Evolutionary conservation across 2,113 vertebrate species (phyloP).

Genomic region (Microcebus tavaratra): DNA sequence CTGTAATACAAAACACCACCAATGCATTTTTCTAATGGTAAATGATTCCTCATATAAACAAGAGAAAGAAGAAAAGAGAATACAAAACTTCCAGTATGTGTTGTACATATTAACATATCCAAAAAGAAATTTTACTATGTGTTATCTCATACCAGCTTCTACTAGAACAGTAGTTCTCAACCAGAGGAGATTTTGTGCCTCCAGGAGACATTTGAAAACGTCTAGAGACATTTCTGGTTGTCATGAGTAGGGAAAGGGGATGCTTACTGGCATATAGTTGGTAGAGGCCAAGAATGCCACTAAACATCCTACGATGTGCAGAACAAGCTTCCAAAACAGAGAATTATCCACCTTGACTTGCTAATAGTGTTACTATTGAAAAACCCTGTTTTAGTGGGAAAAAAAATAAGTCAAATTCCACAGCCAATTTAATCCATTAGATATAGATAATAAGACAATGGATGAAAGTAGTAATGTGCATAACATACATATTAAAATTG

Average conservation of each 20-base stretch:
- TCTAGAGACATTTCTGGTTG: slow-evolving; percentile 5
- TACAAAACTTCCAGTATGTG: not conserved
- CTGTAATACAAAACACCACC: not conserved
- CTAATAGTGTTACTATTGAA: not conserved
- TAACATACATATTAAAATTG: not conserved
- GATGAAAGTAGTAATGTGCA: not conserved
- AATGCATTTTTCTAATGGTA: not conserved
- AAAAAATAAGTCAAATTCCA: slow-evolving; percentile 14
- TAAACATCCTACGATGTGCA: not conserved
- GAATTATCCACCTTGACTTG: not conserved
- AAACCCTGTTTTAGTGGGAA: not conserved
- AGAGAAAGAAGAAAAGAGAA: not conserved
- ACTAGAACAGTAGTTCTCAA: not conserved
- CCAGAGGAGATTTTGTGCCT: not conserved
- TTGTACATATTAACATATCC: not conserved
- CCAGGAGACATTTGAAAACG: not conserved
- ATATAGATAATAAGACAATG: not conserved
- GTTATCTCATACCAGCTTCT: not conserved
- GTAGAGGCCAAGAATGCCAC: not conserved
- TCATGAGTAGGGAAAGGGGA: not conserved
- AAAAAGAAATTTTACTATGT: slow-evolving; percentile 9
- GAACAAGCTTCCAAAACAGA: not conserved
- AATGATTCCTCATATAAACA: slow-evolving; percentile 12
- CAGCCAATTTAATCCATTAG: not conserved
- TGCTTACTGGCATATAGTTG: not conserved